phyloP scores from a whole-genome alignment of 2,113 vertebrate species.

The Acanthochromis polyacanthus region DNA sequence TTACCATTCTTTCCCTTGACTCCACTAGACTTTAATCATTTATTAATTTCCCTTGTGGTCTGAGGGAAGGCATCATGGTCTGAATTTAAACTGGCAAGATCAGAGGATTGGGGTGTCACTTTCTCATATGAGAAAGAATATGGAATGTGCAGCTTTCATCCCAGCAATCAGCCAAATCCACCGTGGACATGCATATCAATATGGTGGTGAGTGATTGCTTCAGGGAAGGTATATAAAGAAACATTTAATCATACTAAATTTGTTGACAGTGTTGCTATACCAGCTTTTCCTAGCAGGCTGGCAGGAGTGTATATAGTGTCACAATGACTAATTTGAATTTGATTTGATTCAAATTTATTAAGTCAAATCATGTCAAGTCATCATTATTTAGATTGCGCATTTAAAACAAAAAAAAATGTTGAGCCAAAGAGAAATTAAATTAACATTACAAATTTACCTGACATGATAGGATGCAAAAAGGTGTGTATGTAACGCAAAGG shows the following conservation, averaged over 20 bases:
- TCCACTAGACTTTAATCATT: slow-evolving; percentile 81
- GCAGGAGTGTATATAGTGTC: background rate
- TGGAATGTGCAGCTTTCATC: slow-evolving; percentile 74
- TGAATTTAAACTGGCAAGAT: slow-evolving; percentile 81
- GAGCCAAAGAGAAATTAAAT: no score
- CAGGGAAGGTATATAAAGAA: slow-evolving; percentile 42
- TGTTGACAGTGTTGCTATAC: slow-evolving; percentile 20
- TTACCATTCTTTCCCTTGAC: slow-evolving; percentile 77
- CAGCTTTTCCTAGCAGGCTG: background rate
- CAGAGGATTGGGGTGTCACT: slow-evolving; percentile 75
- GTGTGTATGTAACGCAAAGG: no score
- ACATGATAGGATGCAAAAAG: no score
- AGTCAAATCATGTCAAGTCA: background rate
- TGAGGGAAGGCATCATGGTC: slow-evolving; percentile 69
- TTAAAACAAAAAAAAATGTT: no score
- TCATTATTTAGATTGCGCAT: no score
- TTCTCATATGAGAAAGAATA: slow-evolving; percentile 78
- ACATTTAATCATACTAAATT: slow-evolving; percentile 34
- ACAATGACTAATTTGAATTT: background rate
- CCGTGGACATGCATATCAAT: slow-evolving; percentile 69
- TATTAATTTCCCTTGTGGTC: slow-evolving; percentile 84
- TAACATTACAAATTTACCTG: no score
- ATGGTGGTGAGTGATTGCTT: slow-evolving; percentile 56
- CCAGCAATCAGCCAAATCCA: slow-evolving; percentile 67
- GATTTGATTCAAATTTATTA: no score